Conservation (phyloP, 2,113 vertebrate genomes). For the Oplegnathus fasciatus region DNA sequence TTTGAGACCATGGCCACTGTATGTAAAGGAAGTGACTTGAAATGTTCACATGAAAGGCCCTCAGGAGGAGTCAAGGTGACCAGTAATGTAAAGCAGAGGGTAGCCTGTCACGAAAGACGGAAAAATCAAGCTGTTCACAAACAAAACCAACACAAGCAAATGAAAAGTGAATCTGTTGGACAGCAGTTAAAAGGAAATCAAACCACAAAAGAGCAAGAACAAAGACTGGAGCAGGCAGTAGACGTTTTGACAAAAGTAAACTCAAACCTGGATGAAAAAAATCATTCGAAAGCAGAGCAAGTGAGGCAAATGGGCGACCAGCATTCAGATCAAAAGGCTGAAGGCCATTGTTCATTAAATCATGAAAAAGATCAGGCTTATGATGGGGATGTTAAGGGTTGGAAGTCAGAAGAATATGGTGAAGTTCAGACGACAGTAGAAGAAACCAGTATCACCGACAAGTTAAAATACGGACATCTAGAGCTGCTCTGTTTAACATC, state of each 20-base stretch:
- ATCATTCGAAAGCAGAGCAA: not conserved
- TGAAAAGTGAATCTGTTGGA: not conserved
- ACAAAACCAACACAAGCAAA: constrained; percentile 32
- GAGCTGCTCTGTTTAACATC: constrained; percentile 32
- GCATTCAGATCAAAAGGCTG: constrained; percentile 14
- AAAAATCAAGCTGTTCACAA: constrained; percentile 6
- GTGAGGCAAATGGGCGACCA: not conserved
- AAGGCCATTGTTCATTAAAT: constrained; percentile 19
- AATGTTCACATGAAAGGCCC: constrained; percentile 34
- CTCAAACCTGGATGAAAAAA: constrained; percentile 11
- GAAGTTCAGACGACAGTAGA: constrained; percentile 7
- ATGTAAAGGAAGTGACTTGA: constrained; percentile 66
- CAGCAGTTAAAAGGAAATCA: constrained; percentile 14
- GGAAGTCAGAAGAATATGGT: not conserved
- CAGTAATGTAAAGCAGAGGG: constrained; percentile 45
- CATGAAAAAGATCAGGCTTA: not conserved
- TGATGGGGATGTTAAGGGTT: not conserved
- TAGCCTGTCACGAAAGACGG: constrained; percentile 42
- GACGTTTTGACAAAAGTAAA: not conserved
- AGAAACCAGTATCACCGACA: not conserved
- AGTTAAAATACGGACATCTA: constrained; percentile 47
- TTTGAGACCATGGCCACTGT: constrained; percentile 86
- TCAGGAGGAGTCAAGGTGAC: constrained; percentile 25
- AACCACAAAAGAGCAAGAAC: constrained; percentile 9
- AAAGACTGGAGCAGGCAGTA: not conserved